These are phyloP conservation scores for Aleiodes alternator DNA, from an alignment of 2,888 invertebrate species.

Conservation along the genomic window DNA sequence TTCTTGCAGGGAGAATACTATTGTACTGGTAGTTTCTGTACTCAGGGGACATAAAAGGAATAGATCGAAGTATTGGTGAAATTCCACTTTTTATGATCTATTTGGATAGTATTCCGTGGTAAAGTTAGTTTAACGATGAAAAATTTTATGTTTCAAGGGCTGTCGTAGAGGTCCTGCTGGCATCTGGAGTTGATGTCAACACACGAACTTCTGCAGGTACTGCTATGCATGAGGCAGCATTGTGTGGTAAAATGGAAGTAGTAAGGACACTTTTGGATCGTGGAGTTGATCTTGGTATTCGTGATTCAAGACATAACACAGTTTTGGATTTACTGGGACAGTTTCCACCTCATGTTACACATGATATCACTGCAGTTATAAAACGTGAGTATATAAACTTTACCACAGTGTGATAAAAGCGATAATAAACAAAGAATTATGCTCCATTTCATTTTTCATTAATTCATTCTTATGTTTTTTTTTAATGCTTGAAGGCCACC, in stretches of 20 bases:
- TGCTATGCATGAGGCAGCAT: slow-evolving; percentile 94
- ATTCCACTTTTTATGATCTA: slow-evolving; percentile 19
- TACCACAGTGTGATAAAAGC: slow-evolving; percentile 20
- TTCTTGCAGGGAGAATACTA: background rate
- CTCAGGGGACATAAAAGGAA: too few species aligned
- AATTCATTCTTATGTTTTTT: slow-evolving; percentile 21
- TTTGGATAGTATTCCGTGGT: background rate
- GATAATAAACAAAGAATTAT: slow-evolving; percentile 4
- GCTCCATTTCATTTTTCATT: background rate
- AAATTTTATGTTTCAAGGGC: slow-evolving; percentile 76
- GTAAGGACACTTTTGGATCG: slow-evolving; percentile 87
- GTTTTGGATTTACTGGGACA: slow-evolving; percentile 91
- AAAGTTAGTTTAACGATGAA: slow-evolving; percentile 3
- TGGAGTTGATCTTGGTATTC: slow-evolving; percentile 88
- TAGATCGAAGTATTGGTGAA: background rate
- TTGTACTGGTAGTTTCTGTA: background rate
- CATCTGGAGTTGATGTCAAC: slow-evolving; percentile 92
- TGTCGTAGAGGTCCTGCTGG: slow-evolving; percentile 88
- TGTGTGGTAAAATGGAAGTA: slow-evolving; percentile 93
- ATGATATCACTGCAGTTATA: slow-evolving; percentile 90
- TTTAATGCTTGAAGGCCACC: slow-evolving; percentile 67
- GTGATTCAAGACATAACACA: slow-evolving; percentile 88
- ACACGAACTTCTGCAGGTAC: slow-evolving; percentile 90
- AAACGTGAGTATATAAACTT: slow-evolving; percentile 80
- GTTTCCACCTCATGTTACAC: slow-evolving; percentile 92